Conservation (phyloP, 1,140 invertebrate species). For the Brachionus manjavacas region DNA sequence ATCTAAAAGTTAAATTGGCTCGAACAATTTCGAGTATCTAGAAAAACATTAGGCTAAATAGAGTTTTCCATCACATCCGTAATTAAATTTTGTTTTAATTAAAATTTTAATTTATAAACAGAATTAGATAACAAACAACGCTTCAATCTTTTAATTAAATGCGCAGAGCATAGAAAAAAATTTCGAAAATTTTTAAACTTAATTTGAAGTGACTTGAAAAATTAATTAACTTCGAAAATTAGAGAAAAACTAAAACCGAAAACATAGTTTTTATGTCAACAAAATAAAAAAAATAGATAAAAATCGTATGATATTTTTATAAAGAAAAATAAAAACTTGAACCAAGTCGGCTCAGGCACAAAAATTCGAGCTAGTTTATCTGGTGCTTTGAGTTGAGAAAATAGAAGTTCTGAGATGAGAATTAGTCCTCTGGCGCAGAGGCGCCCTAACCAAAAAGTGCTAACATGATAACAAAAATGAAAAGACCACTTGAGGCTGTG, state of each 20-base stretch:
- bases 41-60: not conserved
- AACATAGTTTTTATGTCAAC: not conserved
- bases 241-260: not conserved
- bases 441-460: not conserved
- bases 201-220: slow-evolving; percentile 20
- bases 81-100: not conserved
- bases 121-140: slow-evolving; percentile 19
- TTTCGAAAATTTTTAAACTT: not conserved
- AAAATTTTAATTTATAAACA: not conserved
- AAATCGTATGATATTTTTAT: no score
- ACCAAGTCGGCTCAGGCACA: not conserved
- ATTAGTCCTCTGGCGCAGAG: no score
- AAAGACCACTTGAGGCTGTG: not conserved
- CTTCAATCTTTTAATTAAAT: not conserved
- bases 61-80: not conserved
- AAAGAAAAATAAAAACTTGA: not conserved
- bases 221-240: not conserved
- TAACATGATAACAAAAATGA: not conserved
- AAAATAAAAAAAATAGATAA: not conserved
- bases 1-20: slow-evolving; percentile 12
- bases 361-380: no score
- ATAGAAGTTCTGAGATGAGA: not conserved
- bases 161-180: not conserved
- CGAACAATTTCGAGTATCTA: slow-evolving; percentile 8
- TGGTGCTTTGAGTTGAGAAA: not conserved